These are phyloP conservation scores for Drosophila testacea DNA, from an alignment of 2,888 invertebrate species.

Conservation along the genomic window DNA sequence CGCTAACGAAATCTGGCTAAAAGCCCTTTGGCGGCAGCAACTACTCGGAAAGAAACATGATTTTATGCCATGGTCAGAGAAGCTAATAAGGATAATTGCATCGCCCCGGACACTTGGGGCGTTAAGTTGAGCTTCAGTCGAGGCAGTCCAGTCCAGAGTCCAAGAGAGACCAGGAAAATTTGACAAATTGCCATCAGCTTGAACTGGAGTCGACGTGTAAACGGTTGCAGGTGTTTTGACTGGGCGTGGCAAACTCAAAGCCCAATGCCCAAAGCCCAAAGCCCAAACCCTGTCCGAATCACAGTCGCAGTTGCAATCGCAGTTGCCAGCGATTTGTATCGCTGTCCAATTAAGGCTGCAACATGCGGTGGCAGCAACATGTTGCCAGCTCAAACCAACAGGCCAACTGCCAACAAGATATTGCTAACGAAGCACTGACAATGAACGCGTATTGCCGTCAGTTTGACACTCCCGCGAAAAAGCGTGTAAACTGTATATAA, in stretches of 20 bases:
- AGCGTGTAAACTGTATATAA: conserved; percentile 33
- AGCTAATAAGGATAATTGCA: conserved; percentile 77
- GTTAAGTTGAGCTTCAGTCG: conserved; percentile 65
- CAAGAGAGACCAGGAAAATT: conserved; percentile 46
- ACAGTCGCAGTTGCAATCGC: conserved; percentile 15
- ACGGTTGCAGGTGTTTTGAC: conserved; percentile 76
- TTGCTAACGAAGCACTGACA: conserved; percentile 79
- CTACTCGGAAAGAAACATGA: conserved; percentile 21
- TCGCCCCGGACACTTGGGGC: conserved; percentile 52
- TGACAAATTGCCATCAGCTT: conserved; percentile 76
- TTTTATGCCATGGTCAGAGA: conserved; percentile 59
- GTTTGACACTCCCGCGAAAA: conserved; percentile 77
- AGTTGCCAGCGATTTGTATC: conserved; percentile 69
- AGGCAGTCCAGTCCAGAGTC: too few species aligned
- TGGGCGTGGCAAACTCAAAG: conserved; percentile 61
- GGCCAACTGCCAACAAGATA: conserved; percentile 46
- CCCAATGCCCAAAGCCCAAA: conserved; percentile 17
- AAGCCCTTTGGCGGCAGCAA: conserved; percentile 55
- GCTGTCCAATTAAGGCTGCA: conserved; percentile 77
- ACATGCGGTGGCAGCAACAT: conserved; percentile 69
- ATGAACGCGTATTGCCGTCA: conserved; percentile 72
- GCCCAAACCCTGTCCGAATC: conserved; percentile 5
- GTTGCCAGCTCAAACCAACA: conserved; percentile 40
- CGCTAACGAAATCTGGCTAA: conserved; percentile 28
- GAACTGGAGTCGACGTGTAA: conserved; percentile 69